Base-by-base conservation (phyloP, 2,888 invertebrate genomes). In the Parnassius glacialis region DNA sequence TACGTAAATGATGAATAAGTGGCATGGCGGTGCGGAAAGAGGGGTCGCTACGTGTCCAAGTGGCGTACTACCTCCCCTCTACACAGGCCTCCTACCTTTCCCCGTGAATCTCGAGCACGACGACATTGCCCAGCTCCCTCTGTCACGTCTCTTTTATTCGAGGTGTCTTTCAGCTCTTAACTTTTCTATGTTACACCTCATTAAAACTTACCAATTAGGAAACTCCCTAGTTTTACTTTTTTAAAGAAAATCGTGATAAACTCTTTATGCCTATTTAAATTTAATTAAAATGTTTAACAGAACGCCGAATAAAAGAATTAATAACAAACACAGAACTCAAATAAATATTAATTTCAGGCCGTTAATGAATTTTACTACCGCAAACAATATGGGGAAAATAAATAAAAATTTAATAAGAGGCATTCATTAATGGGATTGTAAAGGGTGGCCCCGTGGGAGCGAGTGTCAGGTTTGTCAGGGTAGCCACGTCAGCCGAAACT, bases 351-450 rank as follows among this genome's bases (percentile, higher is more conserved):
- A 61, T 59, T 11, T 47, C 47, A 16, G 56, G 16, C 47, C 45
- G 54, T 62, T 62, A 57, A 57, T 62, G 13, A 61, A 59, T 58
- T 62, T 59, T 62, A 58, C 59, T 55, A 16, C 42, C 48, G 56
- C 50, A 52, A 59, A 65, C 56, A 59, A 54, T 60, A 62, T 54
- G 54, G 13, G 50, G 13, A 65, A 66, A 66, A 68, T 66, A 68
- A 70, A 74, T 86, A 84, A 86, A 87, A 84, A 84, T 81, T 86
- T 80, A 87, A 86, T 87, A 87, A 89, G 79, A 76, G 79, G 82
- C 82, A 85, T 88, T 90, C 85, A 88, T 88, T 88, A 90, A 89
- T 87, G 84, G 80, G 83, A 86, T 87, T 88, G 90, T 85, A 88
- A 88, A 86, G 85, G 90, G 80, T 81, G 77, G 78, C 75, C 90